Conservation (phyloP, 2,888 invertebrate genomes). For the Dolomedes plantarius region DNA sequence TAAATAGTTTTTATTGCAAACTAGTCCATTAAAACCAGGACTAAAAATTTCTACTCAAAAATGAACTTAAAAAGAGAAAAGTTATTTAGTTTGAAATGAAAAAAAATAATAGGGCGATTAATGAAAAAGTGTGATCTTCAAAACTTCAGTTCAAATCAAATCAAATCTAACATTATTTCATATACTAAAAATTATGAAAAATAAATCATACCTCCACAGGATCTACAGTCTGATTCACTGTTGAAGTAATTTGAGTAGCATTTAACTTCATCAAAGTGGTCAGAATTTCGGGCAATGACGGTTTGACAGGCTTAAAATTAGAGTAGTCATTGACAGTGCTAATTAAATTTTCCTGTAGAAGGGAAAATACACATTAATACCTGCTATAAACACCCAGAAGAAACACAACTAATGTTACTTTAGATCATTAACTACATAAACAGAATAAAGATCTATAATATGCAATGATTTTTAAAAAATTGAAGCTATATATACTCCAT, state of each 20-base stretch:
- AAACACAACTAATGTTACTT: background rate
- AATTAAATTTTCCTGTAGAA: conserved; percentile 72
- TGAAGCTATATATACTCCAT: background rate
- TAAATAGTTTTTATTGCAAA: no score
- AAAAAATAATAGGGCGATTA: no score
- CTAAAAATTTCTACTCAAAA: no score
- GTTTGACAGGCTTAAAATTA: conserved; percentile 59
- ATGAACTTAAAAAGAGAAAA: no score
- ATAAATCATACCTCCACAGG: conserved; percentile 41
- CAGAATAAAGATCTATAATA: no score
- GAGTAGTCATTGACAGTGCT: conserved; percentile 72
- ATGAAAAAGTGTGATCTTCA: no score
- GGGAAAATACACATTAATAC: background rate
- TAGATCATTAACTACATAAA: no score
- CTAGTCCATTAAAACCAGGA: no score
- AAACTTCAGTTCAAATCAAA: background rate
- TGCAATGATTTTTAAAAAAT: no score
- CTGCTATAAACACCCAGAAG: background rate
- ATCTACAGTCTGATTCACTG: background rate
- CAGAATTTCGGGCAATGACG: conserved; percentile 72
- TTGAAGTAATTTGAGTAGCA: conserved; percentile 17
- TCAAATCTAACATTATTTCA: background rate
- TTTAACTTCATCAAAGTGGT: conserved; percentile 69
- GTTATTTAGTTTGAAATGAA: no score
- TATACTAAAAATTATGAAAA: background rate